Percentiles rank a stretch among this genome's conserved stretches.
These are phyloP conservation scores for Drosophila parvula DNA, from an alignment of 1,140 invertebrate genomes.

Conservation along the genomic window DNA sequence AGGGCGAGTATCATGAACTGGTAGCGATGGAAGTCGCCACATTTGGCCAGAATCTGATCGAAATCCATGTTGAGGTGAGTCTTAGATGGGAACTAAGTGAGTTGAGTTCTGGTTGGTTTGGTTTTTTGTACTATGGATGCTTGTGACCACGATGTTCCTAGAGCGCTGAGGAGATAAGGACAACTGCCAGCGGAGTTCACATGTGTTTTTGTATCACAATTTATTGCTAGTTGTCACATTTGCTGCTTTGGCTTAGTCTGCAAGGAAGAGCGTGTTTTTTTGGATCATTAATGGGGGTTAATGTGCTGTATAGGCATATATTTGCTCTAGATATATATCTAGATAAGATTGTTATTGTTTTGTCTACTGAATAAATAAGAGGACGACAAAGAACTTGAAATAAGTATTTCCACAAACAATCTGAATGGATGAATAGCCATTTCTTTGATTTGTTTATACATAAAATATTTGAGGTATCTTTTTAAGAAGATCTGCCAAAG, in stretches of 20 bases:
- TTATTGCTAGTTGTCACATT: slow-evolving; percentile 59
- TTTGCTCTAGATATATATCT: slow-evolving; percentile 6
- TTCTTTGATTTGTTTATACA: slow-evolving; percentile 6
- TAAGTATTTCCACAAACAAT: slow-evolving; percentile 1
- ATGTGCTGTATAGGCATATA: slow-evolving; percentile 15
- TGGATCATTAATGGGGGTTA: slow-evolving; percentile 23
- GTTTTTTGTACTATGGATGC: slow-evolving; percentile 42
- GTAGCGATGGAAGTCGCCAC: slow-evolving; percentile 87
- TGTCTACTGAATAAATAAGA: slow-evolving; percentile 2
- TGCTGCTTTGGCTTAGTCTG: slow-evolving; percentile 53
- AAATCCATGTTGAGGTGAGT: slow-evolving; percentile 84
- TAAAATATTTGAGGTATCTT: slow-evolving; percentile 5
- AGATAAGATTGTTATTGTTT: slow-evolving; percentile 21
- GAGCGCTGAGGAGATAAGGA: slow-evolving; percentile 15
- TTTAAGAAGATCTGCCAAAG: neutral
- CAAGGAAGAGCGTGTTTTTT: slow-evolving; percentile 14
- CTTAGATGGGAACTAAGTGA: slow-evolving; percentile 12
- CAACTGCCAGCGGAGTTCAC: slow-evolving; percentile 32
- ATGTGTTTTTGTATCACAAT: slow-evolving; percentile 49
- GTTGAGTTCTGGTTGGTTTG: slow-evolving; percentile 2
- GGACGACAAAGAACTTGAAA: slow-evolving; percentile 21
- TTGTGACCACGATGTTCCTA: slow-evolving; percentile 26
- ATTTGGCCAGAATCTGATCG: slow-evolving; percentile 86
- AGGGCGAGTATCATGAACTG: slow-evolving; percentile 86
- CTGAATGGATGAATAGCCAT: neutral